Percentiles rank a stretch among this genome's conserved stretches.
These are phyloP conservation scores for Tryphoninae sp. DNA, from an alignment of 2,888 invertebrate genomes.

Conservation along the genomic window DNA sequence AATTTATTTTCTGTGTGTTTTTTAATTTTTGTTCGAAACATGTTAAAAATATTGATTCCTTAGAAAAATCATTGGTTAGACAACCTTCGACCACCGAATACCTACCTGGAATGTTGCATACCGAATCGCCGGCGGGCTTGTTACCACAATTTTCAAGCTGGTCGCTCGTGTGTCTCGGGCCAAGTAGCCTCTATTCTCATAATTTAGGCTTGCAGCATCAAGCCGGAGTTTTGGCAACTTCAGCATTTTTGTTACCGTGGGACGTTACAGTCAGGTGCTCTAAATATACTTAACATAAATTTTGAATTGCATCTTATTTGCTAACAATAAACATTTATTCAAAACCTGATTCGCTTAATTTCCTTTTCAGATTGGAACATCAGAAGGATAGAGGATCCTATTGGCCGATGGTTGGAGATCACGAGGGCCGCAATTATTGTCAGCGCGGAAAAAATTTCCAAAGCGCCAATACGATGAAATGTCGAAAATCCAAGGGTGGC, in stretches of 20 bases:
- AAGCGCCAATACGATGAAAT: slow-evolving; percentile 77
- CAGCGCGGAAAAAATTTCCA: slow-evolving; percentile 77
- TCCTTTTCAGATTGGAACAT: slow-evolving; percentile 76
- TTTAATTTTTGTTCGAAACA: slow-evolving; percentile 7
- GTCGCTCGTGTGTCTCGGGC: slow-evolving; percentile 94
- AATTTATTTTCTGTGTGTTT: slow-evolving; percentile 1
- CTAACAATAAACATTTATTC: neutral
- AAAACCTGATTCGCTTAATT: no score
- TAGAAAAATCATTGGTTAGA: slow-evolving; percentile 84
- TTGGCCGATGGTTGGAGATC: slow-evolving; percentile 80
- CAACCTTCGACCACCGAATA: slow-evolving; percentile 94
- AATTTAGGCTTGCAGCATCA: slow-evolving; percentile 93
- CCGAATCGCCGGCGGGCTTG: slow-evolving; percentile 88
- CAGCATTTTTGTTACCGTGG: slow-evolving; percentile 96
- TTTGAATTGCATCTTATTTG: neutral
- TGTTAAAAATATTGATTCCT: slow-evolving; percentile 2
- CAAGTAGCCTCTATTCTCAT: slow-evolving; percentile 95
- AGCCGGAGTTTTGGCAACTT: slow-evolving; percentile 94
- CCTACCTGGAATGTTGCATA: slow-evolving; percentile 94
- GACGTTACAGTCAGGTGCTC: slow-evolving; percentile 88
- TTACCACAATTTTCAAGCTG: slow-evolving; percentile 95
- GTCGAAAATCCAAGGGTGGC: slow-evolving; percentile 80
- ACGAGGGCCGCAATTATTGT: slow-evolving; percentile 73
- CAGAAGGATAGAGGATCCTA: slow-evolving; percentile 79
- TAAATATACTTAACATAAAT: neutral